Evolutionary conservation across 2,797 vertebrate species (phyloP).

Genomic region (Bryconaethiops microstoma): DNA sequence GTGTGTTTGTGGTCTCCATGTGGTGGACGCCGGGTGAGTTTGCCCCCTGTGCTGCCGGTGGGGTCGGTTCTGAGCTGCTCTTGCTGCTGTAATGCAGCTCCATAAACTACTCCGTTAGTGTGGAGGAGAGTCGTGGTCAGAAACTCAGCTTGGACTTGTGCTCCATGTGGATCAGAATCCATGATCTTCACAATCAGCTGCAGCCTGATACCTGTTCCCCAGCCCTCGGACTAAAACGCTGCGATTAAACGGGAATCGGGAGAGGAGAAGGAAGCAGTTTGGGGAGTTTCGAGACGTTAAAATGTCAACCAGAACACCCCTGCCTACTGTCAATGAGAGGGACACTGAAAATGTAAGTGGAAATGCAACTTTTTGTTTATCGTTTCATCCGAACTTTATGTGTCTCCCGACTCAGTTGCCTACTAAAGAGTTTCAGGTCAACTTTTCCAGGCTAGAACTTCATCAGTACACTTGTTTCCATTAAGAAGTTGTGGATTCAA

Average conservation of each 20-base stretch:
- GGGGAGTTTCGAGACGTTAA: conserved; percentile 62
- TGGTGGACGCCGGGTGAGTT: conserved; percentile 41
- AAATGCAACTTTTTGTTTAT: no score
- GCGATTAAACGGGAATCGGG: conserved; percentile 42
- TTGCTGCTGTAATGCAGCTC: conserved; percentile 52
- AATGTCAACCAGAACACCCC: conserved; percentile 90
- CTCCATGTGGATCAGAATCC: conserved; percentile 28
- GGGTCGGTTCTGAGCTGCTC: not conserved
- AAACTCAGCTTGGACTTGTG: conserved; percentile 36
- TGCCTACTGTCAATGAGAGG: conserved; percentile 90
- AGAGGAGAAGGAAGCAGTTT: conserved; percentile 40
- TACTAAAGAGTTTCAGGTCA: not conserved
- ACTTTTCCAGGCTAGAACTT: not conserved
- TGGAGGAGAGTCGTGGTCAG: conserved; percentile 46
- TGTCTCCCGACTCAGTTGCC: no score
- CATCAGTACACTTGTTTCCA: not conserved
- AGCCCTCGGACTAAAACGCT: conserved; percentile 45
- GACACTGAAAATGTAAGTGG: conserved; percentile 90
- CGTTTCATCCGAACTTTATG: no score
- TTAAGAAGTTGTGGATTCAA: not conserved
- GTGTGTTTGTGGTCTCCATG: conserved; percentile 46
- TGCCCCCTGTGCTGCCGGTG: conserved; percentile 43
- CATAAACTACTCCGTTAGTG: conserved; percentile 44
- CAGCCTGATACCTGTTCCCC: conserved; percentile 47
- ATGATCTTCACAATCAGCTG: conserved; percentile 56